Conservation (phyloP, 2,113 vertebrate species). For the Elephas maximus region DNA sequence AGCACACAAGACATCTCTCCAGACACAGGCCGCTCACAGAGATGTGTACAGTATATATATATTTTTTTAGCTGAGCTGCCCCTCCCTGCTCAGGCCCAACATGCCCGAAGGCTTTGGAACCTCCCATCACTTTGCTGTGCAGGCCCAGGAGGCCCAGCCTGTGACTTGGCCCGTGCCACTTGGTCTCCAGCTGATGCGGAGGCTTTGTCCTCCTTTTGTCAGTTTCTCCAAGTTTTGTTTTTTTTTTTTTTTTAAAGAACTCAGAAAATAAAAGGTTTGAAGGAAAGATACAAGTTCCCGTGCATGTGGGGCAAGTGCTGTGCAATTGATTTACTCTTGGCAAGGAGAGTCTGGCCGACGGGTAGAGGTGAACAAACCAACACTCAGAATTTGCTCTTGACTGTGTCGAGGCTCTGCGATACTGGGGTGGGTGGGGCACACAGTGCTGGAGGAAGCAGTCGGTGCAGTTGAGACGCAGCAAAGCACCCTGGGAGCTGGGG, state of each 20-base stretch:
- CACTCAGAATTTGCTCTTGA: neutral
- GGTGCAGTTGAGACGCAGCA: neutral
- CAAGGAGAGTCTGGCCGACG: neutral
- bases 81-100: conserved; percentile 69
- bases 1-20: neutral
- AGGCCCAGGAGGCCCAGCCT: neutral
- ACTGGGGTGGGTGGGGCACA: neutral
- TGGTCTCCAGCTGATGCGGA: neutral
- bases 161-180: neutral
- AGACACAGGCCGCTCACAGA: neutral
- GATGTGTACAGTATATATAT: conserved; percentile 79
- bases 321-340: neutral
- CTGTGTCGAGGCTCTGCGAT: neutral
- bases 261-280: conserved; percentile 75
- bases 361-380: no score
- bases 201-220: neutral
- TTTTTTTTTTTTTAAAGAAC: neutral
- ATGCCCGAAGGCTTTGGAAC: conserved; percentile 30
- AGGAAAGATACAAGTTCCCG: neutral
- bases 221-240: neutral
- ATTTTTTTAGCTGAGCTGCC: conserved; percentile 72
- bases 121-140: neutral
- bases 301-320: neutral
- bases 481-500: neutral
- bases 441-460: neutral